Conservation (phyloP, 2,797 vertebrate genomes). For the Clarias platycephalus region DNA sequence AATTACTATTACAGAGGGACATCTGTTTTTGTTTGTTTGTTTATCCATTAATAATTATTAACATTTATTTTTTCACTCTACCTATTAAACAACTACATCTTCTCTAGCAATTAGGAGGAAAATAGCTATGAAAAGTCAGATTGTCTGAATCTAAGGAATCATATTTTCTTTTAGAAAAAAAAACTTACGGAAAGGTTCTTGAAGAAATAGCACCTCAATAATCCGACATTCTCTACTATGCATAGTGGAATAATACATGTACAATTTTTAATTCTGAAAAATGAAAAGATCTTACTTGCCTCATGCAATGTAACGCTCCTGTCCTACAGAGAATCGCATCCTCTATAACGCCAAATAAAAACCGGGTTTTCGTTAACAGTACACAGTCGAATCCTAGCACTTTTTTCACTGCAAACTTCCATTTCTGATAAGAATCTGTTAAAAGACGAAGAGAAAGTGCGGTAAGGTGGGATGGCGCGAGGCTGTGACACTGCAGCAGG, state of each 20-base stretch:
- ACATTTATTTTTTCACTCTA: neutral
- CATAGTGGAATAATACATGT: neutral
- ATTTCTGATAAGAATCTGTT: neutral
- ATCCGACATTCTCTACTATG: neutral
- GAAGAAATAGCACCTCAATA: neutral
- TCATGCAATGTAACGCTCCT: neutral
- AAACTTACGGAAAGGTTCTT: neutral
- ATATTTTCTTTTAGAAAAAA: neutral
- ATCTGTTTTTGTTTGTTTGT: neutral
- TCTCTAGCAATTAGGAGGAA: neutral
- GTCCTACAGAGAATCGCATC: conserved; percentile 21
- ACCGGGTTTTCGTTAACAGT: neutral
- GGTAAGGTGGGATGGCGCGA: neutral
- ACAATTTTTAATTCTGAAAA: neutral
- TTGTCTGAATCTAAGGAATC: neutral
- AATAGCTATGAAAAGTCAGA: neutral
- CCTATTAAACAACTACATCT: neutral
- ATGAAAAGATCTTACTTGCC: conserved; percentile 15
- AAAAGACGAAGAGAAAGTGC: neutral
- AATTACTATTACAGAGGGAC: too few species aligned
- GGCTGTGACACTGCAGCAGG: conserved; percentile 8
- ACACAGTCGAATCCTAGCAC: neutral
- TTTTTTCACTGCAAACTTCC: neutral
- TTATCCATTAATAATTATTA: neutral
- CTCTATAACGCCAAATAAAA: neutral